A percentile compares a stretch with the other conserved stretches of the same genome.
Conservation (phyloP, 2,797 vertebrate species). For the Myotis pilosus region DNA sequence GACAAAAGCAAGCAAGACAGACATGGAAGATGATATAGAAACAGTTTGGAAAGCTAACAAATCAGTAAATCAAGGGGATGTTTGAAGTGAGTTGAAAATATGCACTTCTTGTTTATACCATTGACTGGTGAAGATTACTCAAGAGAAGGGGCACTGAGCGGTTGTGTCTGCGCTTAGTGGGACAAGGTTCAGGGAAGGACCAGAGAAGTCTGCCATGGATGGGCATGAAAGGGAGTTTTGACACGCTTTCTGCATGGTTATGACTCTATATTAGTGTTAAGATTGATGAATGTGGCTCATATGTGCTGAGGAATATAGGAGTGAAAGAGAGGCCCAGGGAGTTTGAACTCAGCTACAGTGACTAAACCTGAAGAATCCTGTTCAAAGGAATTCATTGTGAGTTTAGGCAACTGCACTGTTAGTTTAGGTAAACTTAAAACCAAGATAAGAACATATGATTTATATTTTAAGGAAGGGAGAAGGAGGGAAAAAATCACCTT, state of each 20-base stretch:
- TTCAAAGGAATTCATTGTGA: background rate
- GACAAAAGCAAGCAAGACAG: background rate
- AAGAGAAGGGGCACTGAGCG: background rate
- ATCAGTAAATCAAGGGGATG: background rate
- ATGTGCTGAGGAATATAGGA: background rate
- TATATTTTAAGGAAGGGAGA: background rate
- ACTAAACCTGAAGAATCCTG: background rate
- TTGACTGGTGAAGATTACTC: background rate
- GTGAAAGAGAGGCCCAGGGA: background rate
- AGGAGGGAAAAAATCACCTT: background rate
- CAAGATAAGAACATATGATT: background rate
- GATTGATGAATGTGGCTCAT: too few species aligned
- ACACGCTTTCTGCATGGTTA: background rate
- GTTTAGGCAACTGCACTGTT: background rate
- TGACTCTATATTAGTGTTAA: background rate
- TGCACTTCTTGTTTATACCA: background rate
- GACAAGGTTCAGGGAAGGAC: rapidly evolving
- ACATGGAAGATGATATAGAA: background rate
- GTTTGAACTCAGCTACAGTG: background rate
- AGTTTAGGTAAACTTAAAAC: background rate
- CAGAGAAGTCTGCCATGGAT: rapidly evolving
- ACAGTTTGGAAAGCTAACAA: background rate
- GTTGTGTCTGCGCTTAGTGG: background rate
- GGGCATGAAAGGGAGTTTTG: background rate
- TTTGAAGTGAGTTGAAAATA: background rate